Percentiles rank a stretch among this genome's conserved stretches.
Evolutionary conservation across 2,797 vertebrate genomes (phyloP).

Genomic region (Tadarida brasiliensis): DNA sequence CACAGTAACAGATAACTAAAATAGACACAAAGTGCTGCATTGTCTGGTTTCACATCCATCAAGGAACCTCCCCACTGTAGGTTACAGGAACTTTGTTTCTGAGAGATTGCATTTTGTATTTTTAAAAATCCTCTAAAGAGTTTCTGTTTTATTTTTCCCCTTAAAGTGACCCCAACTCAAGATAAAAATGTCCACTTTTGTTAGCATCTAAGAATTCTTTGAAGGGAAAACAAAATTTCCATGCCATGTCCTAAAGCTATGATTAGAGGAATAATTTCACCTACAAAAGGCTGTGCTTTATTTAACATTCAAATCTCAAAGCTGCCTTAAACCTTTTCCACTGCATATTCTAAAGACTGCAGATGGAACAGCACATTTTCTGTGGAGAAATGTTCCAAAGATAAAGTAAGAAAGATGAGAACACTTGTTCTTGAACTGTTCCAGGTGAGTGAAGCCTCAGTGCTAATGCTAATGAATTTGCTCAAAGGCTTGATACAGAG

Average conservation of each 20-base stretch:
- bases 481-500: constrained; percentile 20
- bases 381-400: constrained; percentile 52
- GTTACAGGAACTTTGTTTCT: background rate
- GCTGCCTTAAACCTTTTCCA: background rate
- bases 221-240: background rate
- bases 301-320: constrained; percentile 26
- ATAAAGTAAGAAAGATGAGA: constrained; percentile 56
- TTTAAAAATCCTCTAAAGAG: constrained; percentile 8
- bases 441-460: constrained; percentile 17
- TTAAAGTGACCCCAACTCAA: background rate
- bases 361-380: constrained; percentile 23
- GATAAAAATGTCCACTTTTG: background rate
- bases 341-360: background rate
- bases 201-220: background rate
- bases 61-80: background rate
- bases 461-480: background rate
- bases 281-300: background rate
- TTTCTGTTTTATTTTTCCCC: background rate
- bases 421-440: background rate
- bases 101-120: background rate
- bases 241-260: background rate
- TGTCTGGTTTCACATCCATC: background rate
- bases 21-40: background rate
- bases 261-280: background rate
- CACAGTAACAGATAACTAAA: background rate